Evolutionary conservation across 1,140 invertebrate genomes (phyloP).

Genomic region (Diprion similis): DNA sequence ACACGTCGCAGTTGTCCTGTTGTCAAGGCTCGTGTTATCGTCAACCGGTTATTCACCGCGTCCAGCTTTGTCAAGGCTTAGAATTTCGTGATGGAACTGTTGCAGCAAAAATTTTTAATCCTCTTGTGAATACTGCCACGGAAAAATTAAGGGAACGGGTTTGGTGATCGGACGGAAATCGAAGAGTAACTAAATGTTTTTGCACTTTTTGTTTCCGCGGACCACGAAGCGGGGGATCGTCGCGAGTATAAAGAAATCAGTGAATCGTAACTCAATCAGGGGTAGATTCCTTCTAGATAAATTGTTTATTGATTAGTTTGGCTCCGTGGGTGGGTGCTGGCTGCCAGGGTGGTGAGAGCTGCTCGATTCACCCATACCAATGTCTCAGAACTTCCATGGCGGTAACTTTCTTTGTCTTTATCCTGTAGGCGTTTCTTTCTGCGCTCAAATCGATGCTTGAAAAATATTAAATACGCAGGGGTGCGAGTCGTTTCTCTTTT

Average conservation of each 20-base stretch:
- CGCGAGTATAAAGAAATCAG: slow-evolving; percentile 14
- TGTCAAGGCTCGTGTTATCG: not conserved
- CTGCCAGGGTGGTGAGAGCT: not conserved
- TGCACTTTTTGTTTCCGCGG: not conserved
- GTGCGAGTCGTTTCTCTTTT: too few species aligned
- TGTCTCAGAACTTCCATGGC: too few species aligned
- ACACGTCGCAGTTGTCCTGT: not conserved
- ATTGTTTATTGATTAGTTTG: slow-evolving; percentile 16
- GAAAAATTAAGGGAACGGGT: not conserved
- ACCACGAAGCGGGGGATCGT: not conserved
- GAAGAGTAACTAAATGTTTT: slow-evolving; percentile 12
- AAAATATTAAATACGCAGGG: too few species aligned
- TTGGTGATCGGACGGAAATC: not conserved
- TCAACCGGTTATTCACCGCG: not conserved
- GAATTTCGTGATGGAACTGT: not conserved
- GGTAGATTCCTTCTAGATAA: slow-evolving; percentile 15
- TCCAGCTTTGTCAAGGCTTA: not conserved
- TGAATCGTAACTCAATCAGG: slow-evolving; percentile 18
- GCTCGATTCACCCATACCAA: not conserved
- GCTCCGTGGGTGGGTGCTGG: not conserved
- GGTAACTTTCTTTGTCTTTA: too few species aligned
- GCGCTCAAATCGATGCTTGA: too few species aligned
- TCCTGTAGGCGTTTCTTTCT: too few species aligned
- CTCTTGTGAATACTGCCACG: not conserved
- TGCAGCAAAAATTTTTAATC: not conserved